Percentiles rank a stretch among this genome's conserved stretches.
Evolutionary conservation across 2,113 vertebrate species (phyloP).

Genomic region (Daubentonia madagascariensis): DNA sequence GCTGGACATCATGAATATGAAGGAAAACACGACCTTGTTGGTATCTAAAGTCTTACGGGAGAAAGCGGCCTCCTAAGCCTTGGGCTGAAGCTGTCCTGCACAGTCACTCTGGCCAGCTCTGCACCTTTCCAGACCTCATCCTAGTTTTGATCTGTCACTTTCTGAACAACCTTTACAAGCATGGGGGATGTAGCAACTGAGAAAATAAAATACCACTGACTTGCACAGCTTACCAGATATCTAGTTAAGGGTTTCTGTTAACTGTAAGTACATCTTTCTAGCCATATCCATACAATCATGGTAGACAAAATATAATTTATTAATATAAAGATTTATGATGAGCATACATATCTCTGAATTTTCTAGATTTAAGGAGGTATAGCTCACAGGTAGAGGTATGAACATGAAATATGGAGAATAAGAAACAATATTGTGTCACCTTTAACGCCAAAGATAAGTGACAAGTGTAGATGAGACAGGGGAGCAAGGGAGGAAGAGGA

Average conservation of each 20-base stretch:
- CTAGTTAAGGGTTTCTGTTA: neutral
- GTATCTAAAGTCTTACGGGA: neutral
- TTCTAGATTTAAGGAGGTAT: neutral
- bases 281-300: neutral
- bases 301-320: too few relatives aligned
- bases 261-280: neutral
- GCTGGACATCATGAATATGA: fast-evolving
- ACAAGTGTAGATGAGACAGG: neutral
- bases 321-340: neutral
- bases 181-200: neutral
- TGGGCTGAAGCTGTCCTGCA: neutral
- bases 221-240: neutral
- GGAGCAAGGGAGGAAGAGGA: neutral
- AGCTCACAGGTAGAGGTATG: neutral
- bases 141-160: neutral
- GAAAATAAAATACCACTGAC: neutral
- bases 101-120: too few relatives aligned
- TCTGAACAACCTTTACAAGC: neutral
- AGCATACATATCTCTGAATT: neutral
- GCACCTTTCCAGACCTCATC: neutral
- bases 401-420: neutral
- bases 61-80: fast-evolving
- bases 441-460: neutral
- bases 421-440: neutral
- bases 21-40: neutral